Evolutionary conservation across 2,797 vertebrate species (phyloP).

Genomic region (Rhinoraja longicauda): DNA sequence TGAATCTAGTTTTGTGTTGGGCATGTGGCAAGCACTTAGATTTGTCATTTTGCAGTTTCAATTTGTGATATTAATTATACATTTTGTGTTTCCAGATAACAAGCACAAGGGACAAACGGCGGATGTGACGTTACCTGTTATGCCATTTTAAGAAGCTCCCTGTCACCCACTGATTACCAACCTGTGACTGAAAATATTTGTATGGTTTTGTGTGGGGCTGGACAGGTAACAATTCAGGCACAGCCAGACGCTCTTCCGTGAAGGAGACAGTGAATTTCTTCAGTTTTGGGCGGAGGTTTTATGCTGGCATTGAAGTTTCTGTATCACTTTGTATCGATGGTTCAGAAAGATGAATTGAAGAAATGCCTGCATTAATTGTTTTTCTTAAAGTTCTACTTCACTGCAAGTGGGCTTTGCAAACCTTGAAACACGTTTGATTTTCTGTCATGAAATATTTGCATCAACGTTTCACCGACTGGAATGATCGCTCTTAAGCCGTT

Average conservation of each 20-base stretch:
- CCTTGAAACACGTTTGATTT: not conserved
- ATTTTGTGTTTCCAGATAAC: conserved; percentile 9
- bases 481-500: not conserved
- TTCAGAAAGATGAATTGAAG: not conserved
- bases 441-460: not conserved
- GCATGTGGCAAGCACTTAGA: not conserved
- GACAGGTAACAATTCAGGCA: not conserved
- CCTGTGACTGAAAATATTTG: conserved; percentile 16
- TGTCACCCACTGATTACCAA: not conserved
- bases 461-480: not conserved
- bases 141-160: not conserved
- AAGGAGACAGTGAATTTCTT: not conserved
- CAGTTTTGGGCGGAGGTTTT: not conserved
- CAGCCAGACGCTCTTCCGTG: not conserved
- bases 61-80: not conserved
- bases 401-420: not conserved
- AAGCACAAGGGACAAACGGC: not conserved
- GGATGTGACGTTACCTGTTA: conserved; percentile 5
- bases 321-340: not conserved
- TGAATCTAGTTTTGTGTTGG: not conserved
- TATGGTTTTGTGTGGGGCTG: not conserved
- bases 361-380: not conserved
- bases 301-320: not conserved
- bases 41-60: no score
- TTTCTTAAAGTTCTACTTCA: not conserved